Evolutionary conservation across 2,888 invertebrate genomes (phyloP), one percentile per base, ranked within the genome.

Genomic region (Andrena marginata): DNA sequence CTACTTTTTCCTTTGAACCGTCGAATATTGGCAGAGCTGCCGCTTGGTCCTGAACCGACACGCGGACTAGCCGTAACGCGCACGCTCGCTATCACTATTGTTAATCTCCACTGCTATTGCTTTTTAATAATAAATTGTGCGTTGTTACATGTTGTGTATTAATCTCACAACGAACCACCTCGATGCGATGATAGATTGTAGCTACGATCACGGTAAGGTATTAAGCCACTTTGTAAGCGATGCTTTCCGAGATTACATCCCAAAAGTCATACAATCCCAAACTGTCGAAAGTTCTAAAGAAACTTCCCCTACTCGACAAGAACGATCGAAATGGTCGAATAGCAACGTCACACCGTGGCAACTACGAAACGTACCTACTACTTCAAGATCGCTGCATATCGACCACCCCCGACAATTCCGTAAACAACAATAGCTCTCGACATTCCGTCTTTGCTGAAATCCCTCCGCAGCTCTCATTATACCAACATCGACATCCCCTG

Each of bases 391-490:
- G 20, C 23, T 26, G 56, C 8, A 54, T 10, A 54, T 20, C 23
- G 20, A 54, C 54, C 54, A 23, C 16, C 54, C 56, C 23, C 7
- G 1, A 31, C 60, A 31, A 60, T n/a, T 60, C 26, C 2, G 31
- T 26, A 60, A 31, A 31, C 60, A 60, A 60, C 31, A 33, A 31
- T 16, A 16, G 16, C n/a, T 13, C 31, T 31, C 60, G 31, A 16
- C 31, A 60, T 60, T 60, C n/a, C 31, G n/a, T 16, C 60, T 8
- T 8, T 60, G 31, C 60, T 8, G 31, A n/a, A 60, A 60, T 60
- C 31, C 33, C 33, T 16, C 31, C 31, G n/a, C 60, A n/a, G n/a
- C 26, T 60, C n/a, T 33, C 60, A 31, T 60, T 60, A 31, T n/a
- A n/a, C 31, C 31, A 31, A 16, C n/a, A 31, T 60, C 33, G 31